Percentiles rank a stretch among this genome's conserved stretches.
These are phyloP conservation scores for Lepeophtheirus nordmannii DNA, from an alignment of 2,888 invertebrate genomes.

Conservation along the genomic window DNA sequence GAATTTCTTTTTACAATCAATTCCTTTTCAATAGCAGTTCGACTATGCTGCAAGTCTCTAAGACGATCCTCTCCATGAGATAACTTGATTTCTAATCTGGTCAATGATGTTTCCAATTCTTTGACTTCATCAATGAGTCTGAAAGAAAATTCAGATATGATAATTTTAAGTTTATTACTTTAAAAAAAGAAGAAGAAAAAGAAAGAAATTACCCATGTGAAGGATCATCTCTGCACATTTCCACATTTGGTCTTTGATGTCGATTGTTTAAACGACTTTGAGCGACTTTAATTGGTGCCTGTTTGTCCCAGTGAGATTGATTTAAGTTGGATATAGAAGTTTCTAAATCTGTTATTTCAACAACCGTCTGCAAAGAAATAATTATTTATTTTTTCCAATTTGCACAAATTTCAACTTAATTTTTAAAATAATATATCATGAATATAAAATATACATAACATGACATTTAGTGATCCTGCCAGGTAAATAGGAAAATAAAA, in stretches of 20 bases:
- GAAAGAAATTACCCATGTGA: conserved; percentile 5
- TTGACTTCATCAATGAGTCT: conserved; percentile 22
- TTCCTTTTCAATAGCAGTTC: conserved; percentile 18
- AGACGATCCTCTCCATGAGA: conserved; percentile 2
- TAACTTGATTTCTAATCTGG: not conserved
- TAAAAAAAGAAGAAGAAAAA: no score
- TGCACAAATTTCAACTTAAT: not conserved
- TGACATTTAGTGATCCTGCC: no score
- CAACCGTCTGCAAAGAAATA: conserved; percentile 11
- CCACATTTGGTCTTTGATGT: conserved; percentile 18
- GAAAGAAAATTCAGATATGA: not conserved
- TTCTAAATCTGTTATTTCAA: conserved; percentile 17
- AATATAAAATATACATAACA: not conserved
- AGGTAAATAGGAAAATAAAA: no score
- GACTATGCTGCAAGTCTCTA: conserved; percentile 10
- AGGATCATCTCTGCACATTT: conserved; percentile 21
- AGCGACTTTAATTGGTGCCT: conserved; percentile 17
- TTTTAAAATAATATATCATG: not conserved
- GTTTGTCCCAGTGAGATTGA: conserved; percentile 15
- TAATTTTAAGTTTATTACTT: no score
- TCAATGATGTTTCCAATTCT: conserved; percentile 9
- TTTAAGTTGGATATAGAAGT: not conserved
- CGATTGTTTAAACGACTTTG: conserved; percentile 11
- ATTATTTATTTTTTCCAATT: not conserved
- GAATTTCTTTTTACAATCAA: conserved; percentile 16